Evolutionary conservation across 2,888 invertebrate genomes (phyloP), one percentile per base, ranked within the genome.

Genomic region (Drosophila ustulata): DNA sequence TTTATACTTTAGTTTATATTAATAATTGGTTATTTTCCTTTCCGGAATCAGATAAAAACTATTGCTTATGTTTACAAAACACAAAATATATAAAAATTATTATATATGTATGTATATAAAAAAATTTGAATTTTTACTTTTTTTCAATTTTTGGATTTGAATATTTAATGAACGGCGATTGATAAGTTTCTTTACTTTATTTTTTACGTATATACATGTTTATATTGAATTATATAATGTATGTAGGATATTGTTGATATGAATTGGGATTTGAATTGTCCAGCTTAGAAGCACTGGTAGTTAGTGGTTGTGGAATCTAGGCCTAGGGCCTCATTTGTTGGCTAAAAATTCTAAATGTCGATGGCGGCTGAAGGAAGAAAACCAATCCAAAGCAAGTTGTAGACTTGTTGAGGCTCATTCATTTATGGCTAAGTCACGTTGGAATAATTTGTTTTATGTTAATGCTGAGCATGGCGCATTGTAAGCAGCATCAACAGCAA

Each of bases 401-500:
- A 45, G 78, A 75, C 81, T 46, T 47, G 68, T 46, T 37, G 68
- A 67, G 55, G 87, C 61, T 82, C 89, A 90, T 88, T 92, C 92
- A 92, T 92, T 92, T 92, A 92, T 92, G 92, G 92, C 89, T 90
- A 86, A 92, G 92, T 92, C 92, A 92, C 92, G 92, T 92, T 92
- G 92, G 92, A 92, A 92, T 92, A 92, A 92, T 92, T 92, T 92
- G 92, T 92, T 91, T 92, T 92, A 92, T 92, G 92, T 92, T 92
- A 92, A 92, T 92, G 91, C 79, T 75, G 82, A 89, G 86, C 88
- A 90, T 89, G 89, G 84, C 83, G 75, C 88, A 89, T 83, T 90
- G 89, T 80, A 75, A 77, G 55, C 72, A 50, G 49, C 53, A 59
- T 47, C 55, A 34, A 39, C 41, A 43, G 56, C 57, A 62, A 46